Evolutionary conservation across 2,113 vertebrate species (phyloP).

Genomic region (Sphyrna mokarran): DNA sequence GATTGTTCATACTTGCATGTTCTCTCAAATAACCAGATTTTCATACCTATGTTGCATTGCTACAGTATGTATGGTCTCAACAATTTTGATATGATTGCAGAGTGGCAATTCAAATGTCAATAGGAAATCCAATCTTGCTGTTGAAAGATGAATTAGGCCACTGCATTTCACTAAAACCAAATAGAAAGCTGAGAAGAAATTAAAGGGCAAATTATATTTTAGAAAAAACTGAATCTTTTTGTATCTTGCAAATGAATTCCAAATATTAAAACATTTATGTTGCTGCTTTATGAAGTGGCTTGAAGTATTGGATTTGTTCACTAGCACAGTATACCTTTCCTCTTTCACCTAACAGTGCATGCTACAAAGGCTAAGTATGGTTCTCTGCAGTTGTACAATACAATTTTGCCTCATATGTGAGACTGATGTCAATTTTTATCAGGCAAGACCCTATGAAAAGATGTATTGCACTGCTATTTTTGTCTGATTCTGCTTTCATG

Average conservation of each 20-base stretch:
- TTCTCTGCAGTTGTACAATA: slow-evolving; percentile 1
- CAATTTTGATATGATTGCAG: neutral
- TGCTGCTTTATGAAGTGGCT: neutral
- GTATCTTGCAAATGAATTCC: neutral
- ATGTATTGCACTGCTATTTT: slow-evolving; percentile 15
- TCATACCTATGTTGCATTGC: neutral
- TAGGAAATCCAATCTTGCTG: neutral
- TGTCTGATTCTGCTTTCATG: neutral
- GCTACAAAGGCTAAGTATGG: neutral
- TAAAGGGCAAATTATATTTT: neutral
- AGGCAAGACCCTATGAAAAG: neutral
- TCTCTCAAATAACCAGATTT: neutral
- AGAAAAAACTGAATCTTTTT: neutral
- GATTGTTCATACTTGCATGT: neutral
- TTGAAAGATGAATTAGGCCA: neutral
- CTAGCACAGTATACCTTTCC: neutral
- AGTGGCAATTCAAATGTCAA: neutral
- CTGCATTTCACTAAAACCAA: neutral
- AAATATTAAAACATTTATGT: neutral
- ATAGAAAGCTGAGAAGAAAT: neutral
- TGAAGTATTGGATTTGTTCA: slow-evolving; percentile 17
- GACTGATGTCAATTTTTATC: slow-evolving; percentile 19
- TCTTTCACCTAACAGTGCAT: neutral
- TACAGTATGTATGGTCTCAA: neutral
- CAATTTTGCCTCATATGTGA: slow-evolving; percentile 3